Percentiles rank a stretch among this genome's conserved stretches.
Evolutionary conservation across 2,113 vertebrate genomes (phyloP).

Genomic region (Cyprinus carpio): DNA sequence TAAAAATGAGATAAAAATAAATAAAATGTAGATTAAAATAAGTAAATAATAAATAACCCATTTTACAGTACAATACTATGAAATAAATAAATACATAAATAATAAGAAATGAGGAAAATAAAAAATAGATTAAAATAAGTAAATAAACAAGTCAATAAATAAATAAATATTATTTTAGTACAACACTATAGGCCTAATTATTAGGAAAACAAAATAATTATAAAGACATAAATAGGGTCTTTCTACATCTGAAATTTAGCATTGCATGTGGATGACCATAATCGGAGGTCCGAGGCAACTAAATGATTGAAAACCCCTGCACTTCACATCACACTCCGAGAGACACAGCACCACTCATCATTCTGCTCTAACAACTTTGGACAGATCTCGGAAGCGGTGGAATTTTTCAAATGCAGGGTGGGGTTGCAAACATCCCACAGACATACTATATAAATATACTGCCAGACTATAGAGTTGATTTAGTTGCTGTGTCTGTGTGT

Average conservation of each 20-base stretch:
- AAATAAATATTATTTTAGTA: not conserved
- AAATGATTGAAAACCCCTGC: not conserved
- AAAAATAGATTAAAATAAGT: no score
- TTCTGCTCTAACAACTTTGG: not conserved
- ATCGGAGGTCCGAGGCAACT: not conserved
- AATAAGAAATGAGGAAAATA: no score
- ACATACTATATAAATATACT: slow-evolving; percentile 49
- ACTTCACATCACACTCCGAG: not conserved
- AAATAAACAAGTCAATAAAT: not conserved
- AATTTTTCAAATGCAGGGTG: slow-evolving; percentile 52
- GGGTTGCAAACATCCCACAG: slow-evolving; percentile 41
- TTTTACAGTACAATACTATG: not conserved
- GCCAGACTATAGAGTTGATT: slow-evolving; percentile 38
- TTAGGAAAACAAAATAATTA: not conserved
- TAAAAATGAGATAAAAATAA: no score
- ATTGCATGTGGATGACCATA: not conserved
- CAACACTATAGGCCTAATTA: not conserved
- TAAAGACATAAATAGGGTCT: not conserved
- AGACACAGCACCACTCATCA: not conserved
- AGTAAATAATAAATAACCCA: not conserved
- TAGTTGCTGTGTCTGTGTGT: slow-evolving; percentile 34
- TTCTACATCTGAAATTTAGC: not conserved
- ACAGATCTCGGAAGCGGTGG: slow-evolving; percentile 17
- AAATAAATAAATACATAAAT: no score
- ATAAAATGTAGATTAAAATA: not conserved